These are phyloP conservation scores for Calliphora vicina DNA, from an alignment of 1,140 invertebrate species.

Conservation along the genomic window DNA sequence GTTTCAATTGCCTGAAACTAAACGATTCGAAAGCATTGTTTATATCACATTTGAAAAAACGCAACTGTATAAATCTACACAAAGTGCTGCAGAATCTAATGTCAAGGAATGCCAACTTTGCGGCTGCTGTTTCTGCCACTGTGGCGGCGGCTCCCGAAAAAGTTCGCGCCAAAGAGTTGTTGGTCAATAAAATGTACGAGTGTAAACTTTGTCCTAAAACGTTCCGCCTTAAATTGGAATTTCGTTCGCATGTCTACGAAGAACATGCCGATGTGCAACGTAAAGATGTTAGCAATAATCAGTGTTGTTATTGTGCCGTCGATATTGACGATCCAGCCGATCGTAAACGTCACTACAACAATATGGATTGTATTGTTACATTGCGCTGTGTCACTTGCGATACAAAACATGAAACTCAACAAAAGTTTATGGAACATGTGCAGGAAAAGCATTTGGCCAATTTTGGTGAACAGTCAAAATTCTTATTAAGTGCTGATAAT, in stretches of 20 bases:
- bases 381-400: constrained; percentile 62
- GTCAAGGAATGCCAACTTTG: constrained; percentile 44
- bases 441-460: constrained; percentile 59
- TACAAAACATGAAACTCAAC: constrained; percentile 58
- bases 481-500: constrained; percentile 37
- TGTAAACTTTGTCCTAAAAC: constrained; percentile 60
- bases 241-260: constrained; percentile 61
- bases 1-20: constrained; percentile 62
- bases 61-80: constrained; percentile 61
- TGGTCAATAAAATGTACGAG: constrained; percentile 61
- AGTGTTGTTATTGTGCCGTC: constrained; percentile 59
- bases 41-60: constrained; percentile 61
- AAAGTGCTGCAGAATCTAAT: constrained; percentile 51
- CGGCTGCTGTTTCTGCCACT: constrained; percentile 34
- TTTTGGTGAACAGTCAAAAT: constrained; percentile 45
- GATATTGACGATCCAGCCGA: constrained; percentile 60
- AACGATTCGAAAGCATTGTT: constrained; percentile 62
- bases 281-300: constrained; percentile 54
- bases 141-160: constrained; percentile 50
- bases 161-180: constrained; percentile 57
- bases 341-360: constrained; percentile 60
- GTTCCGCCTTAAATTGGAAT: constrained; percentile 61
- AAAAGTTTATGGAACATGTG: constrained; percentile 60
- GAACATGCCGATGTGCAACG: constrained; percentile 60
- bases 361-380: constrained; percentile 61